Evolutionary conservation across 2,888 invertebrate genomes (phyloP).

Genomic region (Hipparchia sbordonii): DNA sequence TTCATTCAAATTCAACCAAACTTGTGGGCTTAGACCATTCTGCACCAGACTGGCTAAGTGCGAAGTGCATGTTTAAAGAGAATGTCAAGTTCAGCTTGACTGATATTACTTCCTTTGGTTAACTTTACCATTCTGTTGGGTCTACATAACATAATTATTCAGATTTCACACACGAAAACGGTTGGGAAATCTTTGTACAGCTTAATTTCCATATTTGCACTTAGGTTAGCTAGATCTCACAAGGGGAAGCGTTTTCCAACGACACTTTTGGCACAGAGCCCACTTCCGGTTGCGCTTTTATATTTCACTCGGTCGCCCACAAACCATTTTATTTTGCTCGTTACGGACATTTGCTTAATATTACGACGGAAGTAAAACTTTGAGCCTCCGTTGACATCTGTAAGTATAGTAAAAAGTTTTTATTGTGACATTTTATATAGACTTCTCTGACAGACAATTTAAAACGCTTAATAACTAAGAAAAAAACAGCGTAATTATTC

Average conservation of each 20-base stretch:
- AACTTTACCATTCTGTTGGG: no score
- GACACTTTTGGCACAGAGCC: conserved; percentile 44
- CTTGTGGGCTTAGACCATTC: no score
- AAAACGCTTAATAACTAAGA: neutral
- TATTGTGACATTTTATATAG: neutral
- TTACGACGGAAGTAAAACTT: conserved; percentile 30
- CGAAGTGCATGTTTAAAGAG: no score
- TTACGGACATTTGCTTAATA: conserved; percentile 43
- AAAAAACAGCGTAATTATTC: neutral
- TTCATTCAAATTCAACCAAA: no score
- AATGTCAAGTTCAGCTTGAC: no score
- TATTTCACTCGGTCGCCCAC: conserved; percentile 44
- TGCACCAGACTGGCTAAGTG: no score
- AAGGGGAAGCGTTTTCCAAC: conserved; percentile 31
- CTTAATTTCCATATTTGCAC: conserved; percentile 25
- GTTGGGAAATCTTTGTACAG: conserved; percentile 2
- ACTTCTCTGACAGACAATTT: neutral
- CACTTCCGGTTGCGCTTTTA: conserved; percentile 42
- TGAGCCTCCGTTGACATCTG: conserved; percentile 20
- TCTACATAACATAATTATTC: no score
- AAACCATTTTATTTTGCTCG: conserved; percentile 43
- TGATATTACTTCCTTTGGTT: no score
- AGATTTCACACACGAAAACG: neutral
- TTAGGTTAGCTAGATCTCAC: conserved; percentile 18
- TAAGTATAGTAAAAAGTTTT: neutral